phyloP scores from a whole-genome alignment of 2,888 invertebrate genomes.

The Drosophila paranaensis region DNA sequence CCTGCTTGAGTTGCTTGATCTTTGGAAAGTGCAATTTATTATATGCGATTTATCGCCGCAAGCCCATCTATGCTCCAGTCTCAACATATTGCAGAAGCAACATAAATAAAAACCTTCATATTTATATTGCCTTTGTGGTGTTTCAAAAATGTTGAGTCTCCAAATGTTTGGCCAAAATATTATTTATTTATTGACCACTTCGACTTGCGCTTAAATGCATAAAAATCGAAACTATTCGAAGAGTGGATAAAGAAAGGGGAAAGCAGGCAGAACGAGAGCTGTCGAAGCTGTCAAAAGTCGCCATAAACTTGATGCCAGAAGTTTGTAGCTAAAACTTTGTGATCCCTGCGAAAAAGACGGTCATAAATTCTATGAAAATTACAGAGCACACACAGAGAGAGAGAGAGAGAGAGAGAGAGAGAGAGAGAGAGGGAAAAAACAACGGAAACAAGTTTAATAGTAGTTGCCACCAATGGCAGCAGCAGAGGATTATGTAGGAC shows the following conservation, averaged over 20 bases:
- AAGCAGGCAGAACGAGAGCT: conserved; percentile 31
- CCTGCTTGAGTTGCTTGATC: not conserved
- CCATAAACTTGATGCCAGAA: conserved; percentile 50
- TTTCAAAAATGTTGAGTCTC: not conserved
- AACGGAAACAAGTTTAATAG: conserved; percentile 75
- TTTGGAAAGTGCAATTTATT: conserved; percentile 1
- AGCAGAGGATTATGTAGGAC: conserved; percentile 17
- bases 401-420: no score
- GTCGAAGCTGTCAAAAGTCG: conserved; percentile 63
- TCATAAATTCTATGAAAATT: conserved; percentile 78
- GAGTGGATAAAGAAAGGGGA: not conserved
- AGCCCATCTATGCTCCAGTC: conserved; percentile 36
- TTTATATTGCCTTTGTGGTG: not conserved
- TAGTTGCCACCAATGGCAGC: conserved; percentile 63
- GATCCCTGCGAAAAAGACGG: conserved; percentile 69
- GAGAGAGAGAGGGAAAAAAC: conserved; percentile 21
- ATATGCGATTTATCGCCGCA: conserved; percentile 45
- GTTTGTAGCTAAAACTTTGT: conserved; percentile 55
- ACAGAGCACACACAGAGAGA: conserved; percentile 25
- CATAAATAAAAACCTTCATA: conserved; percentile 2
- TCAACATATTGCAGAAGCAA: conserved; percentile 6
- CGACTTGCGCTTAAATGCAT: not conserved
- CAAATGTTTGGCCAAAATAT: not conserved
- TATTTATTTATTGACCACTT: not conserved
- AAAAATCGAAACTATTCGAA: conserved; percentile 2